These are phyloP conservation scores for Sternarchorhynchus goeldii DNA, from an alignment of 2,797 vertebrate species.

Conservation along the genomic window DNA sequence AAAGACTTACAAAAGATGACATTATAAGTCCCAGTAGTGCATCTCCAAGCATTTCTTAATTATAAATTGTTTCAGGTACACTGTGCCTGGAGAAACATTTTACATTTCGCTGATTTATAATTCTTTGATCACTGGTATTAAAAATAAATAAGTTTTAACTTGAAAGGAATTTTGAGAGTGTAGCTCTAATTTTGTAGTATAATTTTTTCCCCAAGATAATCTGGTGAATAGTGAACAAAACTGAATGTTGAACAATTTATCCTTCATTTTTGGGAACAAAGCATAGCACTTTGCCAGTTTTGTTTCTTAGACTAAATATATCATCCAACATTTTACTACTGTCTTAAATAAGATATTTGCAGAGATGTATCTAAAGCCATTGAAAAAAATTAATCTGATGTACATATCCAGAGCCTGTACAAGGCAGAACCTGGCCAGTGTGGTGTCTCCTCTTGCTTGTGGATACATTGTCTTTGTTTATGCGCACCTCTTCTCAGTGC, in stretches of 20 bases:
- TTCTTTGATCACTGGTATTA: neutral
- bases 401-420: neutral
- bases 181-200: neutral
- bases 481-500: conserved; percentile 36
- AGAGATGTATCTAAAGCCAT: too few species aligned
- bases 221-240: too few species aligned
- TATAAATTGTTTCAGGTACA: neutral
- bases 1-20: too few species aligned
- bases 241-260: too few species aligned
- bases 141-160: neutral
- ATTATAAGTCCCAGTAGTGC: neutral
- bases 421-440: neutral
- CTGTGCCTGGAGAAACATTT: too few species aligned
- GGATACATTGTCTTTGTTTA: conserved; percentile 36
- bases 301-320: too few species aligned
- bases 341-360: too few species aligned
- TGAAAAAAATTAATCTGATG: too few species aligned
- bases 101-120: neutral
- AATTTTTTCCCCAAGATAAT: neutral
- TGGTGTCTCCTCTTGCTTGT: neutral
- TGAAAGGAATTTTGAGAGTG: neutral
- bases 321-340: too few species aligned
- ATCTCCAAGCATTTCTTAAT: neutral
- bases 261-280: too few species aligned
- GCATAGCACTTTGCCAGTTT: too few species aligned